Conservation (phyloP, 2,888 invertebrate genomes). For the Agrypnus murinus region DNA sequence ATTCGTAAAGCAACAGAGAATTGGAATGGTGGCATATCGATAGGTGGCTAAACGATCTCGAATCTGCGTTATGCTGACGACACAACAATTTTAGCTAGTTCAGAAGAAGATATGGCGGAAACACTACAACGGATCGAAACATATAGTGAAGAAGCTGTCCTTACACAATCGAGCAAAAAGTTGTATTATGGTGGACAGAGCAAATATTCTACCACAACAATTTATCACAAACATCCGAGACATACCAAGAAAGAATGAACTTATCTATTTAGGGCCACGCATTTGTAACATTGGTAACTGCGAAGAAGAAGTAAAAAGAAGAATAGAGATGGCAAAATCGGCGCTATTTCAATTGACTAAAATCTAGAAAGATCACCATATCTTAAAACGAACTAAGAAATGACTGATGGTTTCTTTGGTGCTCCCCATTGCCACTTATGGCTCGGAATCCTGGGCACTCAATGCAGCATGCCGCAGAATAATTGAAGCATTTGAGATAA, state of each 20-base stretch:
- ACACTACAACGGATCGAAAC: too few relatives aligned
- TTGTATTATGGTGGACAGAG: slow-evolving; percentile 25
- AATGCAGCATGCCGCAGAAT: slow-evolving; percentile 9
- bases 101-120: slow-evolving; percentile 13
- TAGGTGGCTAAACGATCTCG: not conserved
- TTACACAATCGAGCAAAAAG: slow-evolving; percentile 22
- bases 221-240: slow-evolving; percentile 8
- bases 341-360: too few relatives aligned
- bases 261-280: slow-evolving; percentile 10
- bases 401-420: not conserved
- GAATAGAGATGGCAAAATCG: too few relatives aligned
- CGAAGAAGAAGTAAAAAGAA: slow-evolving; percentile 20
- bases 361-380: too few relatives aligned
- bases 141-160: slow-evolving; percentile 25
- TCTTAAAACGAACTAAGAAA: not conserved
- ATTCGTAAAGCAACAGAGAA: slow-evolving; percentile 16
- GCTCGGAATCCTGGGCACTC: not conserved
- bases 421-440: too few relatives aligned
- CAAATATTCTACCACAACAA: too few relatives aligned
- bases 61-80: too few relatives aligned
- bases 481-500: slow-evolving; percentile 22
- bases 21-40: slow-evolving; percentile 20
- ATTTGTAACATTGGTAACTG: slow-evolving; percentile 18
- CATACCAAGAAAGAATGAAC: too few relatives aligned
- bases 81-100: slow-evolving; percentile 1